phyloP scores from a whole-genome alignment of 1,140 invertebrate species.

The Zaprionus inermis region DNA sequence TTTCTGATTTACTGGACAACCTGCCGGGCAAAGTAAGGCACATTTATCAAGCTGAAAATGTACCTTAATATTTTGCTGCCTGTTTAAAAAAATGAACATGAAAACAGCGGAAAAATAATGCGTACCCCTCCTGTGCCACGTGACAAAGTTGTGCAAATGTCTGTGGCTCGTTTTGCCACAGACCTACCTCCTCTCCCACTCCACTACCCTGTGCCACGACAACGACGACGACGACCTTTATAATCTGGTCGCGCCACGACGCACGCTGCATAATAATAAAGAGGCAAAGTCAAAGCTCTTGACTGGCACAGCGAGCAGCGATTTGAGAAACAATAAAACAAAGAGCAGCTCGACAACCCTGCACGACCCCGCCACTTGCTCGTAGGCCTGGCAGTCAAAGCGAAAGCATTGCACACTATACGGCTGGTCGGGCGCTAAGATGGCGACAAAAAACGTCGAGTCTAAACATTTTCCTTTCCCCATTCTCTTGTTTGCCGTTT shows the following conservation, averaged over 20 bases:
- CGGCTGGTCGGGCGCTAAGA: conserved; percentile 16
- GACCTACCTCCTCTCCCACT: neutral
- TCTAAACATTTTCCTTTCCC: conserved; percentile 35
- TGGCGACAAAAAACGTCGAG: conserved; percentile 20
- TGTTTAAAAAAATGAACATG: neutral
- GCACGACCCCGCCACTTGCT: neutral
- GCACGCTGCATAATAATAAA: conserved; percentile 58
- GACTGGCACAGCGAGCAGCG: conserved; percentile 38
- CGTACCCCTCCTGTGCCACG: conserved; percentile 33
- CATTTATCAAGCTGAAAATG: conserved; percentile 71
- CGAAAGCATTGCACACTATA: conserved; percentile 50
- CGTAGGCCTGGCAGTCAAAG: conserved; percentile 7
- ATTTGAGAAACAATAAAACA: conserved; percentile 61
- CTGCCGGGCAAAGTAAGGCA: conserved; percentile 35
- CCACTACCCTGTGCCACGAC: neutral
- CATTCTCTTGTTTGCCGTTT: neutral
- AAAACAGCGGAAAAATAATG: conserved; percentile 42
- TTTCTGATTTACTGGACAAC: conserved; percentile 46
- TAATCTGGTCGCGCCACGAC: conserved; percentile 50
- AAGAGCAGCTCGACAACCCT: conserved; percentile 30
- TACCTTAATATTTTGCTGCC: conserved; percentile 32
- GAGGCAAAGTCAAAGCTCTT: conserved; percentile 49
- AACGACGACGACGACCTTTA: conserved; percentile 41
- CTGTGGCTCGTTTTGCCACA: conserved; percentile 6
- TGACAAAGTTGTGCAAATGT: conserved; percentile 61